These are phyloP conservation scores for Himalopsyche anomala DNA, from an alignment of 2,888 invertebrate species.

Conservation along the genomic window DNA sequence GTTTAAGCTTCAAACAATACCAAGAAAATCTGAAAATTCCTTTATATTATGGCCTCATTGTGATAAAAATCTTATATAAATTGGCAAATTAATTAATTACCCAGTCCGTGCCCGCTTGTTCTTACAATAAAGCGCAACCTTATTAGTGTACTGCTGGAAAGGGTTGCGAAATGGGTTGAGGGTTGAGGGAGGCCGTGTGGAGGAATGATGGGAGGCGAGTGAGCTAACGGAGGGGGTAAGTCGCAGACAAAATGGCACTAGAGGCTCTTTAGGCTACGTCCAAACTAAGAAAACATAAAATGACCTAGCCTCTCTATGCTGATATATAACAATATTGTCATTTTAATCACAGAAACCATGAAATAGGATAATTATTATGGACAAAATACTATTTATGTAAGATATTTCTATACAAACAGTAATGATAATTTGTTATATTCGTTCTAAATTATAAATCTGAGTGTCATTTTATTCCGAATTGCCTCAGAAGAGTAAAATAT, in stretches of 20 bases:
- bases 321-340: too few relatives aligned
- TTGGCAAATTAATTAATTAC: conserved; percentile 51
- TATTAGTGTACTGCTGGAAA: conserved; percentile 62
- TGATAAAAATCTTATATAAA: conserved; percentile 34
- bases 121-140: conserved; percentile 65
- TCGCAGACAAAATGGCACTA: conserved; percentile 56
- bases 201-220: conserved; percentile 33
- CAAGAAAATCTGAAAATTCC: conserved; percentile 3
- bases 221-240: conserved; percentile 48
- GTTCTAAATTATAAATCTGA: too few relatives aligned
- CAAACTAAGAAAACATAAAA: conserved; percentile 12
- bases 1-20: conserved; percentile 7
- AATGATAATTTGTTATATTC: too few relatives aligned
- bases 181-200: conserved; percentile 20
- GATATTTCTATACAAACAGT: too few relatives aligned
- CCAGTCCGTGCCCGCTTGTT: conserved; percentile 61
- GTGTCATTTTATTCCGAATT: too few relatives aligned
- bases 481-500: too few relatives aligned
- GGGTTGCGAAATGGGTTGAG: conserved; percentile 43
- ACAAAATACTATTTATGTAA: too few relatives aligned
- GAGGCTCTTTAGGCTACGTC: conserved; percentile 12
- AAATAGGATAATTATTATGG: too few relatives aligned
- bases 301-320: too few relatives aligned
- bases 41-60: conserved; percentile 23
- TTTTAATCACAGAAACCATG: too few relatives aligned